Base-by-base conservation (phyloP, 2,797 vertebrate species). In the Tiaroga cobitis region DNA sequence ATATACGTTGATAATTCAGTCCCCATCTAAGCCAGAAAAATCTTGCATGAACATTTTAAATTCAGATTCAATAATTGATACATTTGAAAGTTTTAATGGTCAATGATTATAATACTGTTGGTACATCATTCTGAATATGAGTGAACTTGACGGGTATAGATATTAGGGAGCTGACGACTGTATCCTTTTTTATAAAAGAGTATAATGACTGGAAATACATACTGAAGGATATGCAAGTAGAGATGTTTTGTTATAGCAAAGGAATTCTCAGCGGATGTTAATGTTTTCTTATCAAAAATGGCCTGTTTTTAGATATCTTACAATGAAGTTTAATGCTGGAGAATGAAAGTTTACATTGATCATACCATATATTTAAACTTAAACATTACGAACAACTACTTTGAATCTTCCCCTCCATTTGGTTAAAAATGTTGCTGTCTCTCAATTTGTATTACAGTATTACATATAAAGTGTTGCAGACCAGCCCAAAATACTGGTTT, bases 101-200 rank as follows among this genome's bases (percentile, higher is more conserved):
- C 46, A 80, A 24, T 67, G 26, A 49, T 67, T 80, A 80, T 49
- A 32, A 80, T 80, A 80, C 26, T 46, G 51, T n/a, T 41, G 34
- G 26, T 81, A 81, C 65, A 74, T 34, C 18, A 49, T 63, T 82
- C 11, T 46, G 81, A 82, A 82, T 49, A 82, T 74, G 68, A 29
- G 16, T 56, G 10, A 72, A 51, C 13, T 51, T 68, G 29, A 81
- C 19, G 18, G 21, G 68, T 68, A 80, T 7, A 65, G 39, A 43
- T 19, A 80, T 78, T 26, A 67, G 56, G 24, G 32, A 76, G 32
- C 51, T 21, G 10, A 56, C 0, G 6, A 54, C 46, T 77, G n/a
- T 77, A 34, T n/a, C 46, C 5, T 56, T 77, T n/a, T 21, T 32
- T 19, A 67, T 49, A 19, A 13, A 59, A n/a, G n/a, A 43, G 37